Conservation (phyloP, 2,113 vertebrate genomes). For the Plectropomus leopardus region DNA sequence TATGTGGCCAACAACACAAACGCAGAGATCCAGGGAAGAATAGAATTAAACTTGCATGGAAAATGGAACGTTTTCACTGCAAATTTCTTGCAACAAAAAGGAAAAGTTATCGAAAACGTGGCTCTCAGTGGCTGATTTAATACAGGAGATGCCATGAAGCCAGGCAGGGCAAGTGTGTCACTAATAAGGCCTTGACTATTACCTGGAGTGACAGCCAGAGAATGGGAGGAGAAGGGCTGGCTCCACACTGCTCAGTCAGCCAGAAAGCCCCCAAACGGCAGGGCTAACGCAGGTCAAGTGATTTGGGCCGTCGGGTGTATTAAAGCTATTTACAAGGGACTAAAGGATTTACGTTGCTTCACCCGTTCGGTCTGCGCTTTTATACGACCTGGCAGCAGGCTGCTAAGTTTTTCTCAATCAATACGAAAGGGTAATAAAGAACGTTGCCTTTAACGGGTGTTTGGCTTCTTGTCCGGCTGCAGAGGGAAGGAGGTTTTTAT, state of each 20-base stretch:
- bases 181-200: conserved; percentile 87
- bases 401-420: conserved; percentile 80
- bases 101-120: conserved; percentile 8
- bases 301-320: conserved; percentile 90
- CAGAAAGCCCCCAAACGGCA: conserved; percentile 84
- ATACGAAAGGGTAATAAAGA: conserved; percentile 81
- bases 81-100: not conserved
- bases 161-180: conserved; percentile 73
- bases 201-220: conserved; percentile 88
- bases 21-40: conserved; percentile 33
- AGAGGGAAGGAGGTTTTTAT: conserved; percentile 71
- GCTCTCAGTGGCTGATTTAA: conserved; percentile 69
- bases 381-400: conserved; percentile 80
- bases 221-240: conserved; percentile 84
- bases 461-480: conserved; percentile 73
- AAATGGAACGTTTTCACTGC: conserved; percentile 9
- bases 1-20: conserved; percentile 59
- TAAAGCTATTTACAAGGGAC: conserved; percentile 88
- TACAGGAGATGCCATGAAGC: conserved; percentile 70
- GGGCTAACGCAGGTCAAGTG: conserved; percentile 90
- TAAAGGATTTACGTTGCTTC: conserved; percentile 83
- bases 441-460: conserved; percentile 64
- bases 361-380: conserved; percentile 70
- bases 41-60: conserved; percentile 19
- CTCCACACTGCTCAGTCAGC: conserved; percentile 84